Conservation (phyloP, 2,113 vertebrate genomes). For the Chloropsis hardwickii region DNA sequence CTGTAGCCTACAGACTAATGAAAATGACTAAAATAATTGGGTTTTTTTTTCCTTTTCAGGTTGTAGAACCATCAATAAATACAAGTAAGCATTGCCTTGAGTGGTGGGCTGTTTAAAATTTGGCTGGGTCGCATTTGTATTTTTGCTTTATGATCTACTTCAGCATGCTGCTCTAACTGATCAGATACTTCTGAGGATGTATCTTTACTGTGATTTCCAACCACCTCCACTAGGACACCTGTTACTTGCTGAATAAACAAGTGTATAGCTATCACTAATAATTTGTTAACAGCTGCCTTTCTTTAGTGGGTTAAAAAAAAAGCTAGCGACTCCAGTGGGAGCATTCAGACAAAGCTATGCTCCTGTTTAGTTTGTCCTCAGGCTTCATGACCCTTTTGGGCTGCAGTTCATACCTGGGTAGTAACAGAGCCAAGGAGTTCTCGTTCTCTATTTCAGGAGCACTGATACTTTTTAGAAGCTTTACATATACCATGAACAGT, state of each 20-base stretch:
- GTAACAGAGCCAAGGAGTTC: neutral
- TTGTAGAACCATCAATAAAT: conserved; percentile 82
- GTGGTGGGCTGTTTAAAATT: neutral
- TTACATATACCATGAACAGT: neutral
- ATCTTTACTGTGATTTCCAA: neutral
- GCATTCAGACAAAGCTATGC: neutral
- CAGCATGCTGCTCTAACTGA: neutral
- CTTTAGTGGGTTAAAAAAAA: neutral
- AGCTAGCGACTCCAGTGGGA: neutral
- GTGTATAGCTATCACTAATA: neutral
- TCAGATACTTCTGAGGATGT: neutral
- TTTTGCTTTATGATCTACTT: neutral
- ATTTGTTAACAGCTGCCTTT: neutral
- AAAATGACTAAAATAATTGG: neutral
- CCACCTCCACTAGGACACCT: neutral
- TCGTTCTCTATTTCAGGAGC: neutral
- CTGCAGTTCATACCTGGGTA: neutral
- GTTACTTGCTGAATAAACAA: neutral
- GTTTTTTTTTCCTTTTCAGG: conserved; percentile 67
- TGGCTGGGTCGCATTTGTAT: neutral
- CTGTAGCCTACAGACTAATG: neutral
- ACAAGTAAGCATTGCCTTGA: conserved; percentile 73
- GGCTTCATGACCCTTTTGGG: neutral
- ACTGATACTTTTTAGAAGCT: neutral
- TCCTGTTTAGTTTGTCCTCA: neutral